These are phyloP conservation scores for Oncorhynchus kisutch DNA, from an alignment of 2,113 vertebrate species.

Conservation along the genomic window DNA sequence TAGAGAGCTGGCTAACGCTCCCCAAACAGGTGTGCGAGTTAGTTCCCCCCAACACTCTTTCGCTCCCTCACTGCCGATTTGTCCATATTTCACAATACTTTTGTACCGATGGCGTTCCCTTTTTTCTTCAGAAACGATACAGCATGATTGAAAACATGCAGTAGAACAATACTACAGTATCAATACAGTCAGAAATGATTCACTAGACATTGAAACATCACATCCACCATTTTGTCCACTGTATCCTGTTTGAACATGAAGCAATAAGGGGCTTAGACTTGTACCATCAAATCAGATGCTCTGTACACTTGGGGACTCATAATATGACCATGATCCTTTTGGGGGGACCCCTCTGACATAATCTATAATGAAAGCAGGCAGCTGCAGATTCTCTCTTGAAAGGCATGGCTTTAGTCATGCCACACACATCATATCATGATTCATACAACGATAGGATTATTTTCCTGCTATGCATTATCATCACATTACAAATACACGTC, in stretches of 20 bases:
- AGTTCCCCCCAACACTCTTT: neutral
- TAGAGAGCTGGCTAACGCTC: neutral
- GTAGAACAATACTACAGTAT: slow-evolving; percentile 24
- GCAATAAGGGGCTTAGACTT: neutral
- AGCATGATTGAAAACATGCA: slow-evolving; percentile 39
- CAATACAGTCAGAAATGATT: slow-evolving; percentile 9
- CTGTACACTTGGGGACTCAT: neutral
- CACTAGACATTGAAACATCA: slow-evolving; percentile 1
- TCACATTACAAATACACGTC: neutral
- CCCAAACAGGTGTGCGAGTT: neutral
- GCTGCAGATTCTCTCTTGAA: neutral
- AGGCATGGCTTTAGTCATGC: neutral
- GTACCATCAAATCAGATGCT: neutral
- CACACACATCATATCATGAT: neutral
- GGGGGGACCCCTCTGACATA: neutral
- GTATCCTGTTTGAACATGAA: neutral
- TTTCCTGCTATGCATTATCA: neutral
- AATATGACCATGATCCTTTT: slow-evolving; percentile 3
- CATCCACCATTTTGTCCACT: slow-evolving; percentile 1
- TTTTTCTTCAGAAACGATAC: slow-evolving; percentile 10
- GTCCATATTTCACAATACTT: neutral
- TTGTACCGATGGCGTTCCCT: neutral
- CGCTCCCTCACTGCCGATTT: neutral
- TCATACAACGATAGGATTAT: neutral
- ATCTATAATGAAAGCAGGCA: neutral